Conservation (phyloP, 2,888 invertebrate genomes). For the Temnothorax ravouxi region DNA sequence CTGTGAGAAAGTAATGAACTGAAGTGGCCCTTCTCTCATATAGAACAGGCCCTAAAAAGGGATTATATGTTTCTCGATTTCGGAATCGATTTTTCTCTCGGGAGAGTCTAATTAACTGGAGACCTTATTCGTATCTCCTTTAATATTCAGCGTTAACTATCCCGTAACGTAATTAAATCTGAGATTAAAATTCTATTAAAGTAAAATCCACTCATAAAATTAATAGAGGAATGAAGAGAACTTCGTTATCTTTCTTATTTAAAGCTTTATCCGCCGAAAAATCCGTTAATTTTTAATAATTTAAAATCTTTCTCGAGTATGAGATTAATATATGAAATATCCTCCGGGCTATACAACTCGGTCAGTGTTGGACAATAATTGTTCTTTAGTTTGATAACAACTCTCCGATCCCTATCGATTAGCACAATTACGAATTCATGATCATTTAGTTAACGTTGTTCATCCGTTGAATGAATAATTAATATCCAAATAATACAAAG, state of each 20-base stretch:
- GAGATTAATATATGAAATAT: conserved; percentile 10
- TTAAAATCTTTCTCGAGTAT: not conserved
- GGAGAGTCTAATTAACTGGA: not conserved
- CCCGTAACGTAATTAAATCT: conserved; percentile 30
- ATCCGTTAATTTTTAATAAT: conserved; percentile 6
- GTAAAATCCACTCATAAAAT: not conserved
- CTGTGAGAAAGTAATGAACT: conserved; percentile 49
- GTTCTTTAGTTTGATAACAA: not conserved
- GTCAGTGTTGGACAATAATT: not conserved
- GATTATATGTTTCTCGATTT: not conserved
- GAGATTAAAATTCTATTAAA: conserved; percentile 23
- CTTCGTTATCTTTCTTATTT: not conserved
- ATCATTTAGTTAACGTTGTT: not conserved
- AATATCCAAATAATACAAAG: not conserved
- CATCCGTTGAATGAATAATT: not conserved
- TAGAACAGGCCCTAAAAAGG: not conserved
- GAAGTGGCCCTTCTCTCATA: not conserved
- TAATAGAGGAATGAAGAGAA: not conserved
- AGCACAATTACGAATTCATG: not conserved
- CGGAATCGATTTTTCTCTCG: not conserved
- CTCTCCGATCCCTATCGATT: not conserved
- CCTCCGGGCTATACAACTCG: too few relatives aligned
- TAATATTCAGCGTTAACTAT: conserved; percentile 16
- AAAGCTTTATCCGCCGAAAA: not conserved
- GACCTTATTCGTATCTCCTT: not conserved